These are phyloP conservation scores for Paradoxurus hermaphroditus DNA, from an alignment of 2,113 vertebrate genomes.

Conservation along the genomic window DNA sequence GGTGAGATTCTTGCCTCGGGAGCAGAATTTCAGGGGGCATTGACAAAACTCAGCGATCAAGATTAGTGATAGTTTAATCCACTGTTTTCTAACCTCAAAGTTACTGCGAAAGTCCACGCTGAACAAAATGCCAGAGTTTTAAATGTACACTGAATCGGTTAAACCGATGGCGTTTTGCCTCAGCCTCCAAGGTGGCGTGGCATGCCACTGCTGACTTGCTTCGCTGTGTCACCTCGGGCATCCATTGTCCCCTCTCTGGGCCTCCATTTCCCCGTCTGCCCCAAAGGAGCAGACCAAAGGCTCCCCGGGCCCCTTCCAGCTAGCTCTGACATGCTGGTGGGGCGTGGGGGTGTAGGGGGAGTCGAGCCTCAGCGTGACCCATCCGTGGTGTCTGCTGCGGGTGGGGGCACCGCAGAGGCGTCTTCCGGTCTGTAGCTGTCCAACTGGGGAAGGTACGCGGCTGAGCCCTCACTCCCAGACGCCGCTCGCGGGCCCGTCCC, in stretches of 20 bases:
- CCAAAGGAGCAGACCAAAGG: background rate
- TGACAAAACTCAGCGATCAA: background rate
- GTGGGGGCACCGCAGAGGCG: fast-evolving
- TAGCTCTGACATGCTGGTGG: background rate
- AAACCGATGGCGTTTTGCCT: background rate
- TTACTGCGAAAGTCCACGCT: background rate
- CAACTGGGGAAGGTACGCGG: fast-evolving
- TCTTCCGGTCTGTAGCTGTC: background rate
- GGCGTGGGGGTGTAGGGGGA: too few relatives aligned
- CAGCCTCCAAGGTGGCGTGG: background rate
- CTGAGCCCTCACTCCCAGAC: fast-evolving
- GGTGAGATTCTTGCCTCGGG: fast-evolving
- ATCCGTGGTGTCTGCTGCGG: fast-evolving
- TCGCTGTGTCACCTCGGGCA: background rate
- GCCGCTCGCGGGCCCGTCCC: fast-evolving
- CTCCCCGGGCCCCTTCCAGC: background rate
- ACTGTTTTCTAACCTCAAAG: background rate
- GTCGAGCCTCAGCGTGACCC: background rate
- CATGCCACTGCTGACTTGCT: background rate
- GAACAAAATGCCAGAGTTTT: background rate
- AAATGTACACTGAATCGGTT: background rate
- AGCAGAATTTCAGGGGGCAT: background rate
- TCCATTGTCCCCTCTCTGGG: background rate
- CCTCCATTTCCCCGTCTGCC: background rate
- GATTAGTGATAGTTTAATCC: background rate